Evolutionary conservation across 2,797 vertebrate species (phyloP).

Genomic region (Sebastes cheni): DNA sequence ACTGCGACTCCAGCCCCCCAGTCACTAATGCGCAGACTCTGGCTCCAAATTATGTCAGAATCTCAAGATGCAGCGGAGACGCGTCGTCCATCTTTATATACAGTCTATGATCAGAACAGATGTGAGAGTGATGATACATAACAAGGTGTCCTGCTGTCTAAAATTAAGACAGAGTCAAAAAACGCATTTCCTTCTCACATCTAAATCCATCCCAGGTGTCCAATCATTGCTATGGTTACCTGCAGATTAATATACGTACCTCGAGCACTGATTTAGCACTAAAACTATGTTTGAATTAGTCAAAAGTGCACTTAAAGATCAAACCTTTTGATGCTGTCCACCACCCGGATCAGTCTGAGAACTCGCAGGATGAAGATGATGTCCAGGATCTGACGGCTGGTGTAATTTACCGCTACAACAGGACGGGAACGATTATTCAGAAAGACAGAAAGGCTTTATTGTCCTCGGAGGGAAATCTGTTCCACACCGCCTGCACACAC

Average conservation of each 20-base stretch:
- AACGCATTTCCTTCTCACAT: neutral
- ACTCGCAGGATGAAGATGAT: constrained; percentile 92
- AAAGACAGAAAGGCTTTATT: neutral
- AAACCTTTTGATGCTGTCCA: constrained; percentile 92
- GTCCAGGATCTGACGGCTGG: constrained; percentile 91
- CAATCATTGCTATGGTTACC: too few relatives aligned
- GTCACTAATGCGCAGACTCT: too few relatives aligned
- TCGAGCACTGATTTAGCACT: neutral
- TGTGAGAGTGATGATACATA: neutral
- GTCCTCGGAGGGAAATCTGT: neutral
- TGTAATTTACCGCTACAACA: constrained; percentile 83
- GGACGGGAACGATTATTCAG: neutral
- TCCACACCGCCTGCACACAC: neutral
- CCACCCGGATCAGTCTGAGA: constrained; percentile 89
- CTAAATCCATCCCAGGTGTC: neutral
- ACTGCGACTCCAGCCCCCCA: too few relatives aligned
- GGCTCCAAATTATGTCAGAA: too few relatives aligned
- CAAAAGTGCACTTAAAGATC: neutral
- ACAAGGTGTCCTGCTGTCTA: neutral
- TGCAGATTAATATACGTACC: neutral
- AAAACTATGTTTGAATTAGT: neutral
- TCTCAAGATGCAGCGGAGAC: too few relatives aligned
- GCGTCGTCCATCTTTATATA: too few relatives aligned
- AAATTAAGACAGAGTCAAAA: neutral
- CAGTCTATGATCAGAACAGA: neutral